phyloP scores from a whole-genome alignment of 2,888 invertebrate genomes.

The Arge pagana region DNA sequence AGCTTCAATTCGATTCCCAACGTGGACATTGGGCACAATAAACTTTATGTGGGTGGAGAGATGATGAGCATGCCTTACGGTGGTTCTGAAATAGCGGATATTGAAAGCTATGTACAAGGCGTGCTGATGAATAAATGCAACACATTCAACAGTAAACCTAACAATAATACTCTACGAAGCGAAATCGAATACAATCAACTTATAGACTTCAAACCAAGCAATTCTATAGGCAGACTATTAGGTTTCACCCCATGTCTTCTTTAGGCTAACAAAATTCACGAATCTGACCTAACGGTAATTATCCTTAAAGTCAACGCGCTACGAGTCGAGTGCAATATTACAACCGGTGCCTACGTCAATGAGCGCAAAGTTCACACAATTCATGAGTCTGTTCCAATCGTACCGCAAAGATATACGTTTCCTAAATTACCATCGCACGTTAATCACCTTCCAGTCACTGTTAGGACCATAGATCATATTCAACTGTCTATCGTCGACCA shows the following conservation, averaged over 20 bases:
- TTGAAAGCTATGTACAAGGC: too few species aligned
- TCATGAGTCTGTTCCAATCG: constrained; percentile 46
- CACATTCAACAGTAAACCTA: too few species aligned
- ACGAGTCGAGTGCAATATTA: constrained; percentile 42
- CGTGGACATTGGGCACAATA: too few species aligned
- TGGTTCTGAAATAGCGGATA: too few species aligned
- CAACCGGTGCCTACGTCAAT: too few species aligned
- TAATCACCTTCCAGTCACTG: constrained; percentile 46
- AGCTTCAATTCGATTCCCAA: too few species aligned
- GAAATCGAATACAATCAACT: constrained; percentile 29
- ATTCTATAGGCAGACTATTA: constrained; percentile 35
- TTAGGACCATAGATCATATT: constrained; percentile 37
- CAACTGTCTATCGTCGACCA: constrained; percentile 43
- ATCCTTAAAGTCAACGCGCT: constrained; percentile 43
- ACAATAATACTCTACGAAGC: constrained; percentile 39
- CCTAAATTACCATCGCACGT: constrained; percentile 28
- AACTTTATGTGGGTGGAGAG: too few species aligned
- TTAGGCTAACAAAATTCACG: constrained; percentile 29
- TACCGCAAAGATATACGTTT: constrained; percentile 31
- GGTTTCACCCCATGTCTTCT: constrained; percentile 34
- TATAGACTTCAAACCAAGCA: constrained; percentile 27
- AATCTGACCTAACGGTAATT: constrained; percentile 43
- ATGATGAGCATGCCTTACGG: too few species aligned
- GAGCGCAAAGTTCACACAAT: constrained; percentile 43
- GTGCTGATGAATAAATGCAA: too few species aligned